Percentiles rank a stretch among this genome's conserved stretches.
phyloP scores from a whole-genome alignment of 1,140 invertebrate genomes.

The Drosophila kohkoa region DNA sequence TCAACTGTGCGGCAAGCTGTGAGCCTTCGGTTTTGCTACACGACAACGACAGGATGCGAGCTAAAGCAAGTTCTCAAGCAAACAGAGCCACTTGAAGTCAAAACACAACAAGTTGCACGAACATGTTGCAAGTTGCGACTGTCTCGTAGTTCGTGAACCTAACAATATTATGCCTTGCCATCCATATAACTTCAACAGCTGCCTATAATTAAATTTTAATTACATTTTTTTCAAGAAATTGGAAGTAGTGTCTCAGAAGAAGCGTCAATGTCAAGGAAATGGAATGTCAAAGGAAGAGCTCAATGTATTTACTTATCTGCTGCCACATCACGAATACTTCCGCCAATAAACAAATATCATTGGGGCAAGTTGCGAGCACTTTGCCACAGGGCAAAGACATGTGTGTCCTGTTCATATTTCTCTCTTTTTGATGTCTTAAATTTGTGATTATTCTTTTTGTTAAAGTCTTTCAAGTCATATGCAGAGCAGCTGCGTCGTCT shows the following conservation, averaged over 20 bases:
- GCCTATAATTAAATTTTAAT: conserved; percentile 29
- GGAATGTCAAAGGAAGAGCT: conserved; percentile 1
- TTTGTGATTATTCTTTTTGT: conserved; percentile 2
- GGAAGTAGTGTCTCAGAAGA: not conserved
- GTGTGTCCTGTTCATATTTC: not conserved
- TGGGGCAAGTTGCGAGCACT: conserved; percentile 7
- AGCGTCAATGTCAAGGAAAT: conserved; percentile 7
- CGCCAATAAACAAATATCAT: conserved; percentile 17
- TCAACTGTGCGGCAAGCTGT: conserved; percentile 60
- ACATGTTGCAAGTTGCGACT: conserved; percentile 49
- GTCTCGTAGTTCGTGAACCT: not conserved
- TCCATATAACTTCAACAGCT: not conserved
- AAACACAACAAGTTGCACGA: conserved; percentile 74
- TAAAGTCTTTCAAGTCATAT: conserved; percentile 9
- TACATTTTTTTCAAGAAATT: not conserved
- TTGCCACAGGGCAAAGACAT: not conserved
- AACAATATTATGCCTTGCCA: not conserved
- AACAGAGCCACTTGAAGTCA: conserved; percentile 40
- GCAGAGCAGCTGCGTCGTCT: not conserved
- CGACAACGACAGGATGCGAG: conserved; percentile 27
- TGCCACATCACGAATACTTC: not conserved
- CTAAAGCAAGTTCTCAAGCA: conserved; percentile 33
- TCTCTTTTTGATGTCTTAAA: not conserved
- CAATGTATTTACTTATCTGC: conserved; percentile 4
- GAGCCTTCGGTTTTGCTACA: conserved; percentile 48